Evolutionary conservation across 2,113 vertebrate species (phyloP).

Genomic region (Pipa parva): DNA sequence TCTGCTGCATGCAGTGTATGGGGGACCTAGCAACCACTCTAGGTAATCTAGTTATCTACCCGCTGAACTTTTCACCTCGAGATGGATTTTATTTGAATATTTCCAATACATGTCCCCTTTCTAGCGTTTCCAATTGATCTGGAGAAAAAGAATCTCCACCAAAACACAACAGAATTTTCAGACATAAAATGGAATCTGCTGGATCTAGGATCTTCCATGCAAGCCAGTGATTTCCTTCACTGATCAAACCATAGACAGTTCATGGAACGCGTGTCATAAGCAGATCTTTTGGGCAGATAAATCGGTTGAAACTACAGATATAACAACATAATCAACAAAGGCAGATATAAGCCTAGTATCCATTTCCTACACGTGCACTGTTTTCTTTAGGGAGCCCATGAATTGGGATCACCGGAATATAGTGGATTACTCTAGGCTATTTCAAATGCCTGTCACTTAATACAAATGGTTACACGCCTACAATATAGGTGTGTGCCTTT

Average conservation of each 20-base stretch:
- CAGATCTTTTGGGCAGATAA: slow-evolving; percentile 30
- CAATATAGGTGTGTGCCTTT: neutral
- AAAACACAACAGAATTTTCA: neutral
- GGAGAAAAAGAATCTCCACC: neutral
- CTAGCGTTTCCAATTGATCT: neutral
- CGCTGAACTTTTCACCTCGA: slow-evolving; percentile 23
- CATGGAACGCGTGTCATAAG: slow-evolving; percentile 17
- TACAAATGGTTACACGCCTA: neutral
- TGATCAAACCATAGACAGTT: slow-evolving; percentile 34
- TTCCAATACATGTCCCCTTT: no score
- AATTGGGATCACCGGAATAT: neutral
- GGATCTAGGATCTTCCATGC: slow-evolving; percentile 23
- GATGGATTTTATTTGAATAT: neutral
- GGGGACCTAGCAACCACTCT: neutral
- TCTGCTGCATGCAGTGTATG: no score
- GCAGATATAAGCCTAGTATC: slow-evolving; percentile 10
- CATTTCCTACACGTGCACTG: slow-evolving; percentile 5
- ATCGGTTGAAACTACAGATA: neutral
- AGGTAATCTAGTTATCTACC: slow-evolving; percentile 3
- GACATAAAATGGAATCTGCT: neutral
- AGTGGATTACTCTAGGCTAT: neutral
- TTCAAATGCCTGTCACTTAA: neutral
- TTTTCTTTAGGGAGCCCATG: neutral
- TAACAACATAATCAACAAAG: slow-evolving; percentile 19
- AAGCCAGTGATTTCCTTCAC: slow-evolving; percentile 18